A percentile compares a stretch with the other conserved stretches of the same genome.
These are phyloP conservation scores for Chrysocyon brachyurus DNA, from an alignment of 2,797 vertebrate genomes.

Conservation along the genomic window DNA sequence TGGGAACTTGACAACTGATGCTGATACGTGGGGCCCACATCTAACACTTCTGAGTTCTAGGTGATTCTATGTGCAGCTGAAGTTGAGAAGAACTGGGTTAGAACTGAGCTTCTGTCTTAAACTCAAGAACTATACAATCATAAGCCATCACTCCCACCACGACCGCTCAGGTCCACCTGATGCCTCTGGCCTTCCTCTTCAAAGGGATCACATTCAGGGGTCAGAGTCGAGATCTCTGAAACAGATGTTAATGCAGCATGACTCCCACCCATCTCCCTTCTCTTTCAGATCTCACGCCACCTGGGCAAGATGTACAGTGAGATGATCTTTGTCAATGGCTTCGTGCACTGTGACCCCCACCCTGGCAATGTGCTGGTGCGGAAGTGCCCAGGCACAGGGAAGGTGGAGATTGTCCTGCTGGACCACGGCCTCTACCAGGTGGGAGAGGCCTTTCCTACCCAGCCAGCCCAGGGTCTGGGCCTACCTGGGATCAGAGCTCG, in stretches of 20 bases:
- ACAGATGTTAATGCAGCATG: fast-evolving
- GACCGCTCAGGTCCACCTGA: fast-evolving
- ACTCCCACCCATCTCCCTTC: neutral
- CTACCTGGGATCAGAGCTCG: neutral
- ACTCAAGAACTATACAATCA: neutral
- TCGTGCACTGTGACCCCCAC: constrained; percentile 98
- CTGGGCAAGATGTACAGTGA: constrained; percentile 97
- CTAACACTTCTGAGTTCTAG: neutral
- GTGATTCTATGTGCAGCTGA: neutral
- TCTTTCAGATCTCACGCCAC: constrained; percentile 93
- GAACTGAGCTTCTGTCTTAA: neutral
- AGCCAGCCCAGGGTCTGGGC: neutral
- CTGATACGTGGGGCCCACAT: neutral
- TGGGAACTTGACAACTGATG: neutral
- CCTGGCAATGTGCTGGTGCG: constrained; percentile 97
- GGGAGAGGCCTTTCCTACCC: neutral
- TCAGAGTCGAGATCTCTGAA: neutral
- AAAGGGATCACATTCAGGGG: neutral
- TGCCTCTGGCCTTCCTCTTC: neutral
- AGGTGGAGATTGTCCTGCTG: constrained; percentile 94
- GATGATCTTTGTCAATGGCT: constrained; percentile 98
- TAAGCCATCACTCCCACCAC: neutral
- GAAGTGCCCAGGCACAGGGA: constrained; percentile 90
- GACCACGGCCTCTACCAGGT: constrained; percentile 99
- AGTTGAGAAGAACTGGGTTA: neutral